phyloP scores from a whole-genome alignment of 2,797 vertebrate genomes.

The Tadarida brasiliensis region DNA sequence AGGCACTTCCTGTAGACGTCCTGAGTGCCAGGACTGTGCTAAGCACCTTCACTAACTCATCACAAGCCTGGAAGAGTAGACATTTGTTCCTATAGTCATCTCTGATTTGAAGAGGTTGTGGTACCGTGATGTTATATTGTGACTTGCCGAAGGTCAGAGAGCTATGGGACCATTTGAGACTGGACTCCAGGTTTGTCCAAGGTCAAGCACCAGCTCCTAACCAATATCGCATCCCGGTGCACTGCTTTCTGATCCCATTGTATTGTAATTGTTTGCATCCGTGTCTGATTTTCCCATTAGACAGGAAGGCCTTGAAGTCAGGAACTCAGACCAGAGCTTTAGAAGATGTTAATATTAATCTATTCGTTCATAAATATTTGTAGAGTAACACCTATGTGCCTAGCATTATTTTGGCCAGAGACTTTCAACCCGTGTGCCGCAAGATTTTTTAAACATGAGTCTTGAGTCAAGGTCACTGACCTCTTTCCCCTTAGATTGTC shows the following conservation, averaged over 20 bases:
- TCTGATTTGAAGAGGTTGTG: neutral
- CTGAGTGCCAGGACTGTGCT: neutral
- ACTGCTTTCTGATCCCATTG: neutral
- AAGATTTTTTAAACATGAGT: neutral
- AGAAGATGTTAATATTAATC: neutral
- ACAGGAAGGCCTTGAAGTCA: neutral
- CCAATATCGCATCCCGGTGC: neutral
- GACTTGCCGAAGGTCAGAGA: neutral
- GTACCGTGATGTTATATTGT: neutral
- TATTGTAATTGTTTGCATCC: neutral
- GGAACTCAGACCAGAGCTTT: neutral
- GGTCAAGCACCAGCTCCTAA: neutral
- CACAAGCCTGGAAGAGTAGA: neutral
- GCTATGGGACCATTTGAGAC: neutral
- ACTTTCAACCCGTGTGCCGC: neutral
- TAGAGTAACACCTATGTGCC: neutral
- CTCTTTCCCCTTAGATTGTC: neutral
- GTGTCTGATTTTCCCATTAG: neutral
- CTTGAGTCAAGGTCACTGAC: neutral
- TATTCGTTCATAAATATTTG: neutral
- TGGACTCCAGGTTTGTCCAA: neutral
- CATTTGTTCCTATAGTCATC: neutral
- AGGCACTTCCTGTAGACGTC: neutral
- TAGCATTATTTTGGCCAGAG: neutral
- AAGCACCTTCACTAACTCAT: neutral